Percentiles rank a stretch among this genome's conserved stretches.
Evolutionary conservation across 2,888 invertebrate genomes (phyloP).

Genomic region (Adelognathus sp.): DNA sequence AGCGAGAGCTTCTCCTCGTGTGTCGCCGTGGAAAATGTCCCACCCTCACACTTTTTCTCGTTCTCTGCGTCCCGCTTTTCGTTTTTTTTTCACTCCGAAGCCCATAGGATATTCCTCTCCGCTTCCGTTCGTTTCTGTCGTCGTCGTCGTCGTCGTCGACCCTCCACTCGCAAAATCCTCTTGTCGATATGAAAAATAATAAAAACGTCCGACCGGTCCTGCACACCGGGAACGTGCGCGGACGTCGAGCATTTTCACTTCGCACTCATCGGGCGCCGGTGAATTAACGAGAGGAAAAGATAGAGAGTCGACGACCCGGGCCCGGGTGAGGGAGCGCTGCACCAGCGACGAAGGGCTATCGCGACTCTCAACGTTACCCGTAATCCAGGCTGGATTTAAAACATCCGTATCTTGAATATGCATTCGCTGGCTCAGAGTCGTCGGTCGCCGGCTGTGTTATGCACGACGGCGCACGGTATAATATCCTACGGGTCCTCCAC

Average conservation of each 20-base stretch:
- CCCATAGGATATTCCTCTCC: constrained; percentile 55
- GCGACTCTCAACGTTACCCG: constrained; percentile 58
- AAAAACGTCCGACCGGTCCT: constrained; percentile 63
- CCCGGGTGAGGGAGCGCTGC: constrained; percentile 3
- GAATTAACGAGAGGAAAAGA: constrained; percentile 35
- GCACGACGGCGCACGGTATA: constrained; percentile 40
- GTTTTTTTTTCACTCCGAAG: constrained; percentile 65
- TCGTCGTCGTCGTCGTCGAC: constrained; percentile 26
- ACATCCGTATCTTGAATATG: constrained; percentile 78
- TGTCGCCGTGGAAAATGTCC: constrained; percentile 52
- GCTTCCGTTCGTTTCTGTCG: constrained; percentile 53
- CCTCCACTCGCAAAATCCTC: constrained; percentile 56
- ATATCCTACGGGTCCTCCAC: constrained; percentile 41
- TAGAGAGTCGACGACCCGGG: constrained; percentile 24
- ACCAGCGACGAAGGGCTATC: constrained; percentile 29
- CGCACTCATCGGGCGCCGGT: constrained; percentile 32
- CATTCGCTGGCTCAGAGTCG: constrained; percentile 73
- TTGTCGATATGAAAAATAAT: constrained; percentile 77
- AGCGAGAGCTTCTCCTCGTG: constrained; percentile 61
- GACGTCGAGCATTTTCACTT: constrained; percentile 29
- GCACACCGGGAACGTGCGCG: constrained; percentile 50
- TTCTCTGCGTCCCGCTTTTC: constrained; percentile 53
- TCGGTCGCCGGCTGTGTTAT: constrained; percentile 50
- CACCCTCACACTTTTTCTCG: constrained; percentile 60
- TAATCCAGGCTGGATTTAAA: constrained; percentile 79